Evolutionary conservation across 2,113 vertebrate species (phyloP).

Genomic region (Platycercus adscitus): DNA sequence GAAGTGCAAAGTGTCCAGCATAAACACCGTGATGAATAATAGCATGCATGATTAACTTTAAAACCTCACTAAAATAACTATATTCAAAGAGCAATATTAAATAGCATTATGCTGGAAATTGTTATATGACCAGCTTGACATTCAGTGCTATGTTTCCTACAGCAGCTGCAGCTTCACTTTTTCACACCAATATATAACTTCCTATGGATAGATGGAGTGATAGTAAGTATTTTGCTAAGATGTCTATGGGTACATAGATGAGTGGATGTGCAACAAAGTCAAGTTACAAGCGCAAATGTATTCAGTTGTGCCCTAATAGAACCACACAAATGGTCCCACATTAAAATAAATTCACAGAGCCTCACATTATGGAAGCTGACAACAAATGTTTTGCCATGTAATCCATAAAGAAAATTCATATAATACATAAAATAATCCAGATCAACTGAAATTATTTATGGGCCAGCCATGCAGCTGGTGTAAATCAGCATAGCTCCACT

Average conservation of each 20-base stretch:
- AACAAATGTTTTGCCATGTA: constrained; percentile 61
- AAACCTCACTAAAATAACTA: background rate
- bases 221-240: background rate
- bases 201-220: background rate
- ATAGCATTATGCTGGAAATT: background rate
- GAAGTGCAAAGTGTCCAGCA: constrained; percentile 3
- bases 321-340: background rate
- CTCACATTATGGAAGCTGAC: constrained; percentile 53
- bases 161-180: background rate
- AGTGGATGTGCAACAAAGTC: background rate
- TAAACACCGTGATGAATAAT: background rate
- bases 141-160: background rate
- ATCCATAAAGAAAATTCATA: constrained; percentile 58
- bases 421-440: constrained; percentile 61
- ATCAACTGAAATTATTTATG: constrained; percentile 65
- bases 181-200: background rate
- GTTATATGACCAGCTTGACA: background rate
- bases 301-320: background rate
- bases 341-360: constrained; percentile 37
- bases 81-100: background rate
- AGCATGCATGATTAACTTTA: constrained; percentile 11
- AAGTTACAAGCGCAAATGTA: background rate
- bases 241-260: background rate
- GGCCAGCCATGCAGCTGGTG: constrained; percentile 57
- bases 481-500: constrained; percentile 51